Evolutionary conservation across 1,140 invertebrate species (phyloP).

Genomic region (Colletes latitarsis): DNA sequence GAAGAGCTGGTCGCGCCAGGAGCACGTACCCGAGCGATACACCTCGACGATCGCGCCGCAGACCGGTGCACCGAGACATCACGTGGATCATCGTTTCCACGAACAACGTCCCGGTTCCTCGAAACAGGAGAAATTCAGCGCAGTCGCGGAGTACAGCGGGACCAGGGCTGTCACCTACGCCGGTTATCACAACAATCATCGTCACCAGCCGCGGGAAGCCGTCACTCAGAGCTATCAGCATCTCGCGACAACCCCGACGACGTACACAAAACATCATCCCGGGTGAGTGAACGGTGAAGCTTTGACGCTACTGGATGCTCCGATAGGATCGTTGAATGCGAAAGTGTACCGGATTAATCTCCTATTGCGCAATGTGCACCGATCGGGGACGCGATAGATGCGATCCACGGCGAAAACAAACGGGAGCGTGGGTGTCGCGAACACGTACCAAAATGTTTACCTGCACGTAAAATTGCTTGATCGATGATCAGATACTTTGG

Average conservation of each 20-base stretch:
- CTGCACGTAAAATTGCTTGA: too few relatives aligned
- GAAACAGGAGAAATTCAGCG: conserved; percentile 60
- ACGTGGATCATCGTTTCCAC: conserved; percentile 52
- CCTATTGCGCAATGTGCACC: too few relatives aligned
- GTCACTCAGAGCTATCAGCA: conserved; percentile 59
- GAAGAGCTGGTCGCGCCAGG: conserved; percentile 29
- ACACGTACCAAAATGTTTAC: too few relatives aligned
- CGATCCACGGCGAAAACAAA: too few relatives aligned
- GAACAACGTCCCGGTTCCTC: conserved; percentile 31
- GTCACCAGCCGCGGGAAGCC: conserved; percentile 51
- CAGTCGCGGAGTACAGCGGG: conserved; percentile 58
- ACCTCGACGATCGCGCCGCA: conserved; percentile 21
- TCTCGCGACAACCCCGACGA: conserved; percentile 58
- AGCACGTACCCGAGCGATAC: conserved; percentile 1
- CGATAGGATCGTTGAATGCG: background rate
- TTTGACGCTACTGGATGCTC: too few relatives aligned
- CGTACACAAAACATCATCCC: conserved; percentile 72
- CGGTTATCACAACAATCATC: conserved; percentile 68
- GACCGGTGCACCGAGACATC: conserved; percentile 39
- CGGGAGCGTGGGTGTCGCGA: too few relatives aligned
- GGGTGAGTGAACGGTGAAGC: conserved; percentile 64
- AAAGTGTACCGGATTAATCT: background rate
- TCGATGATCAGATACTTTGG: too few relatives aligned
- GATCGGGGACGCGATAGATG: too few relatives aligned
- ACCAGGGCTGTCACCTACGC: conserved; percentile 63